These are phyloP conservation scores for Larimichthys polyactis DNA, from an alignment of 2,113 vertebrate species.

Conservation along the genomic window DNA sequence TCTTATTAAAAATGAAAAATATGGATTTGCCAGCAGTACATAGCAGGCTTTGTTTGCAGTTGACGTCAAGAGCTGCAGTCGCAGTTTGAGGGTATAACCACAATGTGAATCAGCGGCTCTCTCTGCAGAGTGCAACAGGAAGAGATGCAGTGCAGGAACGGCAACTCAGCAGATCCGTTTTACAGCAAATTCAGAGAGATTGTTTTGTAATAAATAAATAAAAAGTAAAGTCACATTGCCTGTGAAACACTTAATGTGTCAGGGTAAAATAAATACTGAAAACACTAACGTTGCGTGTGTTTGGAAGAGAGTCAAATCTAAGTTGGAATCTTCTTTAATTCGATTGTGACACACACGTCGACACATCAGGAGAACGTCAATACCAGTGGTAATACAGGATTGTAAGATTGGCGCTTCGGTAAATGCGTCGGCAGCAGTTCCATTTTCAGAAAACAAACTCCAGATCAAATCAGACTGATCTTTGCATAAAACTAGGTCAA, in stretches of 20 bases:
- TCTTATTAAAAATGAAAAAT: not conserved
- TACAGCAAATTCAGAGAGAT: not conserved
- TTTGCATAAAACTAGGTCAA: conserved; percentile 12
- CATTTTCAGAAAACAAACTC: conserved; percentile 67
- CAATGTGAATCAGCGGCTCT: not conserved
- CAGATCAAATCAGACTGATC: conserved; percentile 55
- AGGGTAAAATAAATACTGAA: conserved; percentile 14
- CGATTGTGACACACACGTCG: conserved; percentile 68
- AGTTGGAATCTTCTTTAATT: conserved; percentile 79
- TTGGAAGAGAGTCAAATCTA: conserved; percentile 61
- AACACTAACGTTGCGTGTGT: conserved; percentile 11
- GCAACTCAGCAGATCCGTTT: not conserved
- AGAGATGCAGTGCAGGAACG: not conserved
- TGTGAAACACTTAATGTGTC: not conserved
- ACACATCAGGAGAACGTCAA: conserved; percentile 72
- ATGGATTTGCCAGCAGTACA: not conserved
- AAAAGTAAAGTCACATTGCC: not conserved
- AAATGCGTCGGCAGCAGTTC: conserved; percentile 48
- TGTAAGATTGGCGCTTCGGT: conserved; percentile 52
- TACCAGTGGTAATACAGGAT: conserved; percentile 71
- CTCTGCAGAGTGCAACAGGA: not conserved
- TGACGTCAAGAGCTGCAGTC: conserved; percentile 3
- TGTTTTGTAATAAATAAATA: not conserved
- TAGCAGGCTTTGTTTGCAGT: not conserved
- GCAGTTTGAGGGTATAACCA: not conserved